Evolutionary conservation across 2,113 vertebrate genomes (phyloP).

Genomic region (Anguilla rostrata): DNA sequence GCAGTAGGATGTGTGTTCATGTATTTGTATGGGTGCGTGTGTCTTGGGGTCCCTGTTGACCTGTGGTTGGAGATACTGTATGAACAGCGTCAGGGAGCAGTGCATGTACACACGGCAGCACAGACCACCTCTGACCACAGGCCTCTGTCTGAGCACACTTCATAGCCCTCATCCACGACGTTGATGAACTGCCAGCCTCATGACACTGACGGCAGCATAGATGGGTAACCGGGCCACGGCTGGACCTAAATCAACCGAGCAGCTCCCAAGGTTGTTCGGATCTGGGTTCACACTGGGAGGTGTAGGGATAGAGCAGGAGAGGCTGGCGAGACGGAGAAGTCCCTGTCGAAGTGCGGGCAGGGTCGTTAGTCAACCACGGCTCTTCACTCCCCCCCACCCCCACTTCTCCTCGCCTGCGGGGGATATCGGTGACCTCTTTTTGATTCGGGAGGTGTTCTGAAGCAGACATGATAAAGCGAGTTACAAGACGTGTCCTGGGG

Average conservation of each 20-base stretch:
- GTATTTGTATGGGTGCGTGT: not conserved
- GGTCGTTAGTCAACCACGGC: not conserved
- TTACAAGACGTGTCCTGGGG: not conserved
- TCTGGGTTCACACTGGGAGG: not conserved
- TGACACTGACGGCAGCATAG: not conserved
- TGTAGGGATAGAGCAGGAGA: not conserved
- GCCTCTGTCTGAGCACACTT: not conserved
- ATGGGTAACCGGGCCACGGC: not conserved
- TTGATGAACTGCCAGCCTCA: not conserved
- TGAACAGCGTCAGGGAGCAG: not conserved
- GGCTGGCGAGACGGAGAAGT: not conserved
- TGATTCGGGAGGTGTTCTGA: not conserved
- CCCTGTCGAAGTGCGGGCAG: not conserved
- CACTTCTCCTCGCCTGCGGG: not conserved
- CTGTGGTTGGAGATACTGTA: not conserved
- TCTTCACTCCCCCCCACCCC: not conserved
- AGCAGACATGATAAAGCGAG: not conserved
- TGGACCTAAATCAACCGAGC: not conserved
- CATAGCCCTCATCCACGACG: not conserved
- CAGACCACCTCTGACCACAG: not conserved
- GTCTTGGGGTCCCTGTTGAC: not conserved
- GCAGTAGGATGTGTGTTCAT: not conserved
- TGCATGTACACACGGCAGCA: not conserved
- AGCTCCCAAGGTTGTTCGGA: constrained; percentile 10
- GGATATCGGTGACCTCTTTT: constrained; percentile 11